Evolutionary conservation across 2,797 vertebrate genomes (phyloP), one percentile per base, ranked within the genome.

Genomic region (Sciurus vulgaris): DNA sequence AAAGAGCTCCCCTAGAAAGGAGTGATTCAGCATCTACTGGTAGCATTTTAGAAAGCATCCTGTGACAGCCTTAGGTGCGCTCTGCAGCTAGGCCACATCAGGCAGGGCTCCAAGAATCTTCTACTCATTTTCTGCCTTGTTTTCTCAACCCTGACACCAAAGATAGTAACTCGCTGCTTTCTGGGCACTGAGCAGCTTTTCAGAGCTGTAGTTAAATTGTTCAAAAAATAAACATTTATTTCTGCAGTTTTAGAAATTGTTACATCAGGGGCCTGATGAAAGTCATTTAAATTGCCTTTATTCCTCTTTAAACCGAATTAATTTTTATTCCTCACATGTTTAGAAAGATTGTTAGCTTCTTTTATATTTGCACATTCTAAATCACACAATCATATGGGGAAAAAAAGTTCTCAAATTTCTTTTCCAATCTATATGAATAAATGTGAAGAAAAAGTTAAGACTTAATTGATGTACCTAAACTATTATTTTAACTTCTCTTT

Each of bases 11-110:
- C 6, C 49, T 11, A 4, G 8, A 81, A 41, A 73, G 76, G 63
- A 77, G 63, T 94, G 95, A 97, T 56, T 95, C 92, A 94, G 95
- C 94, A 86, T 78, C 59, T 85, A 65, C 56, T 69, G 93, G 17
- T 86, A n/a, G 49, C 47, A 11, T 65, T 84, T 86, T 74, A 70
- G 86, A 38, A 82, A 79, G 70, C 28, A 51, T 47, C 26, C 2
- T 15, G 17, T n/a, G 56, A 85, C 59, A 92, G n/a, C 67, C 84
- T 67, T 1, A 76, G 69, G 33, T 76, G 88, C 82, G 79, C 69
- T 96, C 65, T 79, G 86, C 89, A 87, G 81, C 79, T 83, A 28
- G 88, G 88, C 69, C 73, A 51, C n/a, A 17, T 15, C 11, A 65
- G 26, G 14, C 67, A 47, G 0, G 49, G n/a, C 41, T 20, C 69